Base-by-base conservation (phyloP, 2,888 invertebrate species). In the Pecten maximus region DNA sequence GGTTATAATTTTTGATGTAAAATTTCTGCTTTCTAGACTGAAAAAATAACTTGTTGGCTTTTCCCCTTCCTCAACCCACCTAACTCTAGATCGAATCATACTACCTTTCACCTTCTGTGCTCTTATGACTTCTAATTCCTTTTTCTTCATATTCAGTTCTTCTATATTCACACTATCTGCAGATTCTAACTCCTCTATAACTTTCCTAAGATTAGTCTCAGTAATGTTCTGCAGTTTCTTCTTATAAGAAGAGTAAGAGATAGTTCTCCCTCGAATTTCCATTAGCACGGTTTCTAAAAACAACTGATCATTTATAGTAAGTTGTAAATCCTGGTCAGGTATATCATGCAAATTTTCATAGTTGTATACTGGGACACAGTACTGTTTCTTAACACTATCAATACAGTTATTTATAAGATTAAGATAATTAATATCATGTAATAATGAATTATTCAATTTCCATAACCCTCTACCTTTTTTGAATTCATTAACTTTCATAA, bases 361-460 rank as follows among this genome's bases (percentile, higher is more conserved):
- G 28, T 88, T 89, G 74, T 89, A 91, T 3, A 89, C 35, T 40
- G 91, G 89, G 19, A 91, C 1, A 15, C 87, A 88, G 40, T 91
- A 91, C 48, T 89, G 87, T 44, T 48, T 39, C 50, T 74, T 89
- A 19, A 89, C 87, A 0, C 88, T 88, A 28, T 19, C 4, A 28
- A 91, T 91, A 16, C 15, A 28, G 2, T 89, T 16, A 54, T 88
- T 91, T 2, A 91, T 40, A 10, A 40, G 28, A 4, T 89, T 50
- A 23, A 88, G 8, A 74, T 88, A 91, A 40, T 86, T 19, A 39
- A 39, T 89, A 39, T 91, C 88, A 86, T 86, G 15, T 86, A 91
- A 48, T 8, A 91, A 19, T 39, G 91, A 89, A 28, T 87, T 89
- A 35, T 91, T 91, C n/a, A 91, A 89, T 88, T 91, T 91, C 89